Percentiles rank a stretch among this genome's conserved stretches.
Conservation (phyloP, 2,113 vertebrate species). For the Mastomys coucha region DNA sequence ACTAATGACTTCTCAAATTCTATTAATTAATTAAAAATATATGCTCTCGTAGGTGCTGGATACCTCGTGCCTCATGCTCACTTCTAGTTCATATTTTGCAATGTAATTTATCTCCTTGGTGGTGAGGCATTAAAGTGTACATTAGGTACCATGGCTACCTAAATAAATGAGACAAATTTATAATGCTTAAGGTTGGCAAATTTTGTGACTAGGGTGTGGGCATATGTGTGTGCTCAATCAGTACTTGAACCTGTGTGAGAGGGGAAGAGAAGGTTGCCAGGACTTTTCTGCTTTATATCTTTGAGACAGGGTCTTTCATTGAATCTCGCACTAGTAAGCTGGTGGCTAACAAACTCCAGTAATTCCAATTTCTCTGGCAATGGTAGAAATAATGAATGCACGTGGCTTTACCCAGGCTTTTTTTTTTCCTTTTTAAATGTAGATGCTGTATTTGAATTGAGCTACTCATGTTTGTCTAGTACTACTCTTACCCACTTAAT, state of each 20-base stretch:
- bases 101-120: background rate
- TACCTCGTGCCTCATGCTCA: background rate
- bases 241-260: background rate
- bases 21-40: background rate
- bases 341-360: background rate
- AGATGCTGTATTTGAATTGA: background rate
- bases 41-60: background rate
- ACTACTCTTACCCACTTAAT: background rate
- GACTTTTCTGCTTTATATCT: background rate
- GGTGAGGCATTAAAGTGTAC: background rate
- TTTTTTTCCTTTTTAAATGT: background rate
- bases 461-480: no score
- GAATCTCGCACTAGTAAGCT: background rate
- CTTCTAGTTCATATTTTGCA: background rate
- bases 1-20: constrained; percentile 9
- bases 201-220: background rate
- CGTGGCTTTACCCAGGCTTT: background rate
- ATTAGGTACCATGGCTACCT: background rate
- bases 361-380: background rate
- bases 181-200: background rate
- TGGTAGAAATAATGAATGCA: background rate
- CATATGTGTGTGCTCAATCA: background rate
- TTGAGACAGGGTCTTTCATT: background rate
- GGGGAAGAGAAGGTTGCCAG: background rate
- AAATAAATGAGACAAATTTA: background rate